Conservation (phyloP, 1,140 invertebrate species). For the Achatina immaculata region DNA sequence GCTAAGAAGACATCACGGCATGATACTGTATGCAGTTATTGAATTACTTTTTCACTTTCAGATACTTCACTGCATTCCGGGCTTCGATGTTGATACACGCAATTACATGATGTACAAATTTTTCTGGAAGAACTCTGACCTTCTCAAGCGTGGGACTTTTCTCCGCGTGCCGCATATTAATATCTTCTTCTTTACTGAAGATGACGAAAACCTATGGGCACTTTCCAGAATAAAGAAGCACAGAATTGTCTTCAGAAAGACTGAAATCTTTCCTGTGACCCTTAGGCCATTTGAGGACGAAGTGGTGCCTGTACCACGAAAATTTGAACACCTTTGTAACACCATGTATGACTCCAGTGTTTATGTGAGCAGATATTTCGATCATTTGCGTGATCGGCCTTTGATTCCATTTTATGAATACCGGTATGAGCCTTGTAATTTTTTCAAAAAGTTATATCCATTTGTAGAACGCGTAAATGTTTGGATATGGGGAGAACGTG, state of each 20-base stretch:
- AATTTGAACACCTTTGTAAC: not conserved
- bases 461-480: conserved; percentile 36
- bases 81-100: conserved; percentile 16
- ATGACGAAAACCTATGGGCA: conserved; percentile 40
- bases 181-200: conserved; percentile 47
- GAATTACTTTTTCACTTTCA: no score
- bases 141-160: not conserved
- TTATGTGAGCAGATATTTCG: conserved; percentile 26
- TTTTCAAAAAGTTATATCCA: conserved; percentile 30
- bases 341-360: not conserved
- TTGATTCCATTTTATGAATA: not conserved
- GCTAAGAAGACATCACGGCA: no score
- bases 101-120: conserved; percentile 43
- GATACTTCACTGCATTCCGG: conserved; percentile 29
- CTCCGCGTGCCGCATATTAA: conserved; percentile 45
- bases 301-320: conserved; percentile 29
- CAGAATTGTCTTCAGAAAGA: conserved; percentile 1
- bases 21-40: no score
- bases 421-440: conserved; percentile 1
- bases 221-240: conserved; percentile 15
- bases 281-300: conserved; percentile 35
- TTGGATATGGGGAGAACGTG: not conserved
- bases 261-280: conserved; percentile 39
- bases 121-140: conserved; percentile 15
- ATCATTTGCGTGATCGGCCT: conserved; percentile 17